phyloP scores from a whole-genome alignment of 2,113 vertebrate genomes.

The Diphyllodes magnificus region DNA sequence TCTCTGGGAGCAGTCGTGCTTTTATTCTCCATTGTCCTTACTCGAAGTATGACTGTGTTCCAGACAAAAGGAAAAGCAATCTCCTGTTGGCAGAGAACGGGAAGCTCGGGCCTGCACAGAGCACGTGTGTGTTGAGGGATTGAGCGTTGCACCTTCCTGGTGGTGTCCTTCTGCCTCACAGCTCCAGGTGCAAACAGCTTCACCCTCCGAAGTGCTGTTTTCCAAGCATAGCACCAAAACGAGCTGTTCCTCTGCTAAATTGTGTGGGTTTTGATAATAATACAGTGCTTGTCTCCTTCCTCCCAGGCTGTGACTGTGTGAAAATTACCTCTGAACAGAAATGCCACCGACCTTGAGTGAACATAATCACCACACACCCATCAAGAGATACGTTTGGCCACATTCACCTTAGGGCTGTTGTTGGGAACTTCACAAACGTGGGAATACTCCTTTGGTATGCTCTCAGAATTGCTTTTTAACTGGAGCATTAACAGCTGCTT shows the following conservation, averaged over 20 bases:
- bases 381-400: background rate
- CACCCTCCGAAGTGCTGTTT: background rate
- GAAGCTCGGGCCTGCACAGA: background rate
- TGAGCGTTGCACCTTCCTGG: background rate
- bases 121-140: background rate
- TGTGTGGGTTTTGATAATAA: background rate
- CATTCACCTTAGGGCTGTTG: background rate
- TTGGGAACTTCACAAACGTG: background rate
- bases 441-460: rapidly evolving
- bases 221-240: background rate
- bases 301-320: background rate
- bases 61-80: background rate
- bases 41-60: background rate
- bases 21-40: background rate
- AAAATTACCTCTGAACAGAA: background rate
- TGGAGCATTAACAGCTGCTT: background rate
- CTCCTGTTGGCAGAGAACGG: background rate
- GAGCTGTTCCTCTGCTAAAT: background rate
- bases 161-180: background rate
- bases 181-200: background rate
- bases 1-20: background rate
- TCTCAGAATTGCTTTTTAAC: background rate
- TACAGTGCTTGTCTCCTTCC: background rate
- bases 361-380: background rate
- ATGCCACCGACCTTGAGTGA: background rate